Evolutionary conservation across 2,797 vertebrate genomes (phyloP).

Genomic region (Rhinatrema bivittatum): DNA sequence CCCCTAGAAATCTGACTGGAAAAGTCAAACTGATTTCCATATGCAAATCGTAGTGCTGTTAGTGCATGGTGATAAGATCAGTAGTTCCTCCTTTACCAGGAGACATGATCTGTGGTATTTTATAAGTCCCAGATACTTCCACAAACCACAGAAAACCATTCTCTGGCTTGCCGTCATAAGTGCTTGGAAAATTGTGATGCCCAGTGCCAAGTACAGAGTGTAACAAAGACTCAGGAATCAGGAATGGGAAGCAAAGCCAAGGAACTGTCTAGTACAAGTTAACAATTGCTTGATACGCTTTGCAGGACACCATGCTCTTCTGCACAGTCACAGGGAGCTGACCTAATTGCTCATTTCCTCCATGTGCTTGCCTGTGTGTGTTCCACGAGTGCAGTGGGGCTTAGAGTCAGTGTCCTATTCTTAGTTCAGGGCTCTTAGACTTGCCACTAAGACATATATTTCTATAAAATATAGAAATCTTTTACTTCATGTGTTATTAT

Average conservation of each 20-base stretch:
- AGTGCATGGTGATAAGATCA: not conserved
- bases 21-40: not conserved
- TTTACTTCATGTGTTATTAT: no score
- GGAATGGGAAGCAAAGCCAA: constrained; percentile 33
- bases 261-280: constrained; percentile 29
- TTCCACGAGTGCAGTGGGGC: not conserved
- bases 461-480: no score
- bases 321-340: constrained; percentile 27
- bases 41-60: not conserved
- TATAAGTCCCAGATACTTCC: constrained; percentile 19
- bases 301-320: constrained; percentile 24
- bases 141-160: constrained; percentile 27
- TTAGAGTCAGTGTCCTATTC: no score
- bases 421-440: no score
- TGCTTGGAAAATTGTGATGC: constrained; percentile 32
- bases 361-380: not conserved
- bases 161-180: constrained; percentile 27
- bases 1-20: not conserved
- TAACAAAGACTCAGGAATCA: constrained; percentile 33
- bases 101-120: constrained; percentile 28
- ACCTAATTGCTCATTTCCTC: not conserved
- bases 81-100: constrained; percentile 5
- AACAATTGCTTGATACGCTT: constrained; percentile 29
- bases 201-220: constrained; percentile 35
- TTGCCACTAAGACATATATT: not conserved